A percentile compares a stretch with the other conserved stretches of the same genome.
These are phyloP conservation scores for Meda fulgida DNA, from an alignment of 2,797 vertebrate genomes.

Conservation along the genomic window DNA sequence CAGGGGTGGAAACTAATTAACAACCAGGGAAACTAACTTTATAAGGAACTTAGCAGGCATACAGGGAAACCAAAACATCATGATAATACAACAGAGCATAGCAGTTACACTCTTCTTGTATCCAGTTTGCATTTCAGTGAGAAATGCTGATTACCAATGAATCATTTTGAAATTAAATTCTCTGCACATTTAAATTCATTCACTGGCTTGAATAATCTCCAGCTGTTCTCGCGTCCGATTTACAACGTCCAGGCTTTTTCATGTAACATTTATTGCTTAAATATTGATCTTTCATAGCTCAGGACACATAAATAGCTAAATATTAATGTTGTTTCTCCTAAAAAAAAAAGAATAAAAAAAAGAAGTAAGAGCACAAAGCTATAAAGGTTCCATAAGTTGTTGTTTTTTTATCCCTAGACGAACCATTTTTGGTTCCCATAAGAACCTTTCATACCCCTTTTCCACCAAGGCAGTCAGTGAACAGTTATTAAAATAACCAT, in stretches of 20 bases:
- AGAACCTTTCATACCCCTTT: background rate
- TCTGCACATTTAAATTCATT: slow-evolving; percentile 4
- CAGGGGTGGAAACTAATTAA: background rate
- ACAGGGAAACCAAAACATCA: background rate
- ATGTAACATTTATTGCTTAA: background rate
- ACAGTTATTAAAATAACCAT: background rate
- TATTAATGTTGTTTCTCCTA: background rate
- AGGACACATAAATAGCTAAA: background rate
- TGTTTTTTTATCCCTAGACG: background rate
- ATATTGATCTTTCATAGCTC: background rate
- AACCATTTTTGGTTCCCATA: background rate
- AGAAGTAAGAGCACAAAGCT: no score
- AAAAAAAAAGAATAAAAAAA: background rate
- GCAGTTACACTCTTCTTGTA: background rate
- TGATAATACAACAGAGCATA: background rate
- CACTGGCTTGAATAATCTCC: background rate
- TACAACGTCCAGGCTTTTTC: background rate
- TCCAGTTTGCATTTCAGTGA: background rate
- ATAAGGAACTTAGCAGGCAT: background rate
- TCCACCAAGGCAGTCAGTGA: background rate
- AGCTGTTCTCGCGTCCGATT: background rate
- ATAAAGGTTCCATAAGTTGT: background rate
- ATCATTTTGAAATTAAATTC: background rate
- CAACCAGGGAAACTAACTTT: background rate
- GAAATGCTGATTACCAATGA: background rate